Conservation (phyloP, 2,113 vertebrate genomes). For the Myotis brandtii region DNA sequence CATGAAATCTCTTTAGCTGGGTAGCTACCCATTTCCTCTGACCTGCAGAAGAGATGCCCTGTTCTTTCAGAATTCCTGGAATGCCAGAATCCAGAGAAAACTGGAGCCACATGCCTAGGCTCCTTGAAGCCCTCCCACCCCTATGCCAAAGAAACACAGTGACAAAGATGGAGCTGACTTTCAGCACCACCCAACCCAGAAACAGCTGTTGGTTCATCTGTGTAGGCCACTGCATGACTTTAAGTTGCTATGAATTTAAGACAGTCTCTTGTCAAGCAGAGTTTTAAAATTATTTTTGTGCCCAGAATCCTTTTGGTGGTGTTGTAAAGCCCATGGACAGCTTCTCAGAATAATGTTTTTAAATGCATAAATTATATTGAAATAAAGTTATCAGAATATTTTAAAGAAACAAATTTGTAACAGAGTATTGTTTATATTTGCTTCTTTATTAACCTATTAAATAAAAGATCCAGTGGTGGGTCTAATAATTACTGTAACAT, state of each 20-base stretch:
- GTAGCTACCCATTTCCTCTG: constrained; percentile 78
- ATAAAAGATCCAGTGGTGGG: neutral
- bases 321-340: neutral
- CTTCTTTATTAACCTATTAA: constrained; percentile 8
- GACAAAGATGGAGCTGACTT: neutral
- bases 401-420: constrained; percentile 29
- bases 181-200: neutral
- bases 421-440: neutral
- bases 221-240: neutral
- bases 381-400: constrained; percentile 25
- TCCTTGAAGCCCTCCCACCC: neutral
- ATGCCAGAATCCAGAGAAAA: constrained; percentile 67
- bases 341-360: constrained; percentile 43
- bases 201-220: neutral
- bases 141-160: neutral
- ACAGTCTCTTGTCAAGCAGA: neutral
- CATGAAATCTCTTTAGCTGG: constrained; percentile 84
- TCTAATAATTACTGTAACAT: neutral
- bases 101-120: constrained; percentile 37
- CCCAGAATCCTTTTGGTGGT: neutral
- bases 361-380: neutral
- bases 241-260: neutral
- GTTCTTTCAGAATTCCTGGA: constrained; percentile 58
- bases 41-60: constrained; percentile 79
- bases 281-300: neutral